phyloP scores from a whole-genome alignment of 2,797 vertebrate genomes.

The Leucoraja ocellata region DNA sequence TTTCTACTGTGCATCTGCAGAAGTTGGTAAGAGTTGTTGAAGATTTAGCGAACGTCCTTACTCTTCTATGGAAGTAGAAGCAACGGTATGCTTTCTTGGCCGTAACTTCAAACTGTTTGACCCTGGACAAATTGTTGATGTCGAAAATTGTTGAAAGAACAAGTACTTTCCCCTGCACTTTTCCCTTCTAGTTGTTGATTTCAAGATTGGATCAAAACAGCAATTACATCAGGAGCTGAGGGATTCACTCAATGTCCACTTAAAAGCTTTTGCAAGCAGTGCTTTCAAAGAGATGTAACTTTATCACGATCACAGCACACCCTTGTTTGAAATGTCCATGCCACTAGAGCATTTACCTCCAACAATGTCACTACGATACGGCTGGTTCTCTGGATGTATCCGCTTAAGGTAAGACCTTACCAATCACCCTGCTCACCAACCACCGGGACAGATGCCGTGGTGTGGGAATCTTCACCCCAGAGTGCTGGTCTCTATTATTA shows the following conservation, averaged over 20 bases:
- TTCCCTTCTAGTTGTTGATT: background rate
- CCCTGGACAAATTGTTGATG: too few species aligned
- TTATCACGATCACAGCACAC: background rate
- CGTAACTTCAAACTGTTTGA: too few species aligned
- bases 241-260: background rate
- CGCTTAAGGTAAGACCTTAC: too few species aligned
- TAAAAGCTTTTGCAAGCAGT: background rate
- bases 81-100: too few species aligned
- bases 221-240: background rate
- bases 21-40: too few species aligned
- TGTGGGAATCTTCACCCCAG: background rate
- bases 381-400: background rate
- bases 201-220: background rate
- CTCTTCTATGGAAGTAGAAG: too few species aligned
- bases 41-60: too few species aligned
- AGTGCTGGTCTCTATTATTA: too few species aligned
- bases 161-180: background rate
- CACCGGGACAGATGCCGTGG: too few species aligned
- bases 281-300: background rate
- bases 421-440: background rate
- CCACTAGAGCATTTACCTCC: background rate
- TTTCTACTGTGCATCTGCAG: too few species aligned
- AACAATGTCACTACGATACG: background rate
- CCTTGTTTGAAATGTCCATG: background rate
- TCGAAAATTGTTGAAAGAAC: background rate